Base-by-base conservation (phyloP, 2,113 vertebrate genomes). In the Charadrius vociferus region DNA sequence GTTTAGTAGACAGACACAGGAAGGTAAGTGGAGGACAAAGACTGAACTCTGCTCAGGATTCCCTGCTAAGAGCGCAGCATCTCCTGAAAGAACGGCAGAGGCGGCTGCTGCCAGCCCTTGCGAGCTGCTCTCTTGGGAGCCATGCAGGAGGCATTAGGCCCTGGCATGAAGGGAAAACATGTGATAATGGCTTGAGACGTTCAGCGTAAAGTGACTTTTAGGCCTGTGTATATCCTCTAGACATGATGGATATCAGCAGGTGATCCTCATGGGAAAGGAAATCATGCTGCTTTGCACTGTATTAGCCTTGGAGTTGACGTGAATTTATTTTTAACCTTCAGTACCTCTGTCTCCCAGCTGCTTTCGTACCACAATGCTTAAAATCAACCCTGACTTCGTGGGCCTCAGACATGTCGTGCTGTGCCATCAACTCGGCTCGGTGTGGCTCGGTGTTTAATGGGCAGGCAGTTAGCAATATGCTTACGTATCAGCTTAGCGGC, bases 31-130 rank as follows among this genome's bases (percentile, higher is more conserved):
- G 43, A 36, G 24, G 20, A 27, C 1, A 3, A 39, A 32, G 39
- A 6, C 62, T 77, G 41, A 30, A 24, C 58, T 73, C 17, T 29
- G 27, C 20, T 55, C 26, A 2, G 0, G 0, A 12, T 59, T 72
- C 21, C 23, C 13, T 47, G 56, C 83, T 70, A 6, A 26, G 55
- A 75, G 27, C 9, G 0, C 63, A 39, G 22, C 63, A 29, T 67
- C 45, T 85, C 34, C 81, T 1, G 4, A 12, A 29, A 26, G 10
- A 41, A 24, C 21, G 45, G 41, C 11, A 3, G 20, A 15, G 22
- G n/a, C 67, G 22, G 5, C 66, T 71, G 74, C 55, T 62, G 36
- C 18, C 41, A 6, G 13, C 63, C 8, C 50, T 55, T 15, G 23
- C 0, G 10, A 47, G 36, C n/a, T 56, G 61, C 61, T 36, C 5